Evolutionary conservation across 2,888 invertebrate genomes (phyloP).

Genomic region (Eudemis profundana): DNA sequence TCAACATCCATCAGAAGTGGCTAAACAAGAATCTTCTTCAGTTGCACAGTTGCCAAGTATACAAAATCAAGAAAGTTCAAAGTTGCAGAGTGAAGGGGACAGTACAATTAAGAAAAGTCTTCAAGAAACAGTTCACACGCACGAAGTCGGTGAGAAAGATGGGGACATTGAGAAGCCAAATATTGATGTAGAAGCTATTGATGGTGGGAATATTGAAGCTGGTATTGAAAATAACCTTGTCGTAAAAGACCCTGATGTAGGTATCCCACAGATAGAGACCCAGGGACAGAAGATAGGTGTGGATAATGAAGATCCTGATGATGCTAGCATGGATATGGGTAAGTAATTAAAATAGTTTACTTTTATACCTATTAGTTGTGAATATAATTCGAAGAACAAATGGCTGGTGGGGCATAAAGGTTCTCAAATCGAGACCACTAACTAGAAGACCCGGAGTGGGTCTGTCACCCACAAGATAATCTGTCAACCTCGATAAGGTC

Average conservation of each 20-base stretch:
- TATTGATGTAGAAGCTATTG: neutral
- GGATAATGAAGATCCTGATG: slow-evolving; percentile 22
- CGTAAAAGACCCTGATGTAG: slow-evolving; percentile 17
- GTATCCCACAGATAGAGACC: slow-evolving; percentile 20
- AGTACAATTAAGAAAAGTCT: neutral
- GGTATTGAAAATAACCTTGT: slow-evolving; percentile 13
- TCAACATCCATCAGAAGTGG: slow-evolving; percentile 9
- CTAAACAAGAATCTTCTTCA: slow-evolving; percentile 14
- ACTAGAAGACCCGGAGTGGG: no score
- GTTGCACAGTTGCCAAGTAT: neutral
- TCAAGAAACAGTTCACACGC: neutral
- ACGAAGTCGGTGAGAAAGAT: neutral
- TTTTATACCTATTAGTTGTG: neutral
- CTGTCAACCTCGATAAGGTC: no score
- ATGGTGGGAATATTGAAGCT: neutral
- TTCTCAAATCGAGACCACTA: no score
- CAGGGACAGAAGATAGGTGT: slow-evolving; percentile 6
- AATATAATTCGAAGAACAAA: no score
- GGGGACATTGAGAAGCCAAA: neutral
- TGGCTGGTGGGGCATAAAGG: no score
- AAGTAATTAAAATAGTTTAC: neutral
- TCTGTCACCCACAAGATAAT: no score
- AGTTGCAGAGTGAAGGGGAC: neutral
- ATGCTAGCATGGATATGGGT: slow-evolving; percentile 20
- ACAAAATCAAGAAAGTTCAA: slow-evolving; percentile 1